Evolutionary conservation across 2,888 invertebrate genomes (phyloP), one percentile per base, ranked within the genome.

Genomic region (Agrochola macilenta): DNA sequence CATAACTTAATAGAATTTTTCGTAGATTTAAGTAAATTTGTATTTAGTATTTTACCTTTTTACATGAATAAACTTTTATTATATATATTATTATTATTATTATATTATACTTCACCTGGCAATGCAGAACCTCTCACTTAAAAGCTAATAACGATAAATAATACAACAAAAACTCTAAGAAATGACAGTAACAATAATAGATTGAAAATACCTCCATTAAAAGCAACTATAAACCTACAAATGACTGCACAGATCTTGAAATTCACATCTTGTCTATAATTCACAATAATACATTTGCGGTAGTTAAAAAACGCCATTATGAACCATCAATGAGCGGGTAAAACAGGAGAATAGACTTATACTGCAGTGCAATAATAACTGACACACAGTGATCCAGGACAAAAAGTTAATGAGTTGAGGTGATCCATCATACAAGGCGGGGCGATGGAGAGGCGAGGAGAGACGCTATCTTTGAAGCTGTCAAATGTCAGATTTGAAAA

Each of bases 401-500:
- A 88, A 89, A 88, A 88, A 87, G 70, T 83, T 84, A 87, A 88
- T 89, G 89, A 89, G 84, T 83, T 88, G 66, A 57, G 80, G 66
- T 74, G 68, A 66, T 75, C 49, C 84, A 64, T 77, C 73, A 74
- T 39, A 30, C 14, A 39, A n/a, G 7, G 82, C 68, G 57, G 3
- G 14, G 68, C 81, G 46, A 75, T 63, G 20, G 61, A 54, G 64
- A 74, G 1, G 58, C 58, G 66, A 85, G 39, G 52, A 52, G 52
- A 52, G 52, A 20, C 52, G 61, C 46, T 72, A 72, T 72, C 26
- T 52, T 63, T 26, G 1, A 52, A 68, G 30, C 23, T 39, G 4
- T 23, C 46, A 39, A 75, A 64, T 75, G 23, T 35, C 35, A 23
- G 7, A 2, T 23, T 49, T 30, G 14, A 12, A 46, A 49, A 26